Conservation (phyloP, 2,113 vertebrate genomes). For the Struthio camelus region DNA sequence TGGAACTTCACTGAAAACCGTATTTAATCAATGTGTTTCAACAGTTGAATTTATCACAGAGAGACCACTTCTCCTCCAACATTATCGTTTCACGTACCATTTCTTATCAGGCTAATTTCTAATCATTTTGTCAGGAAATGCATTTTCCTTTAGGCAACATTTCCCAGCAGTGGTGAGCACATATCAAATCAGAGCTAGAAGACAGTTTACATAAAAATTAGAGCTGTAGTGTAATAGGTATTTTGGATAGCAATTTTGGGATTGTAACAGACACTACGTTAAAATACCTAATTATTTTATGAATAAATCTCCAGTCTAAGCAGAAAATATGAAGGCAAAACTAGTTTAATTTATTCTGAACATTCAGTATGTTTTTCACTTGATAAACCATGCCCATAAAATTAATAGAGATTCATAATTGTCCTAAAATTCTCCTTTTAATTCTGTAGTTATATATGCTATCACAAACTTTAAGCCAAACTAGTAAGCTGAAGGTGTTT, state of each 20-base stretch:
- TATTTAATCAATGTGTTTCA: slow-evolving; percentile 51
- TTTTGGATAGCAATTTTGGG: background rate
- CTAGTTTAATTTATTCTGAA: background rate
- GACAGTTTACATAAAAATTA: slow-evolving; percentile 43
- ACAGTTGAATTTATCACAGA: slow-evolving; percentile 32
- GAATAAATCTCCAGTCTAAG: background rate
- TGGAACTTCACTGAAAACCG: slow-evolving; percentile 27
- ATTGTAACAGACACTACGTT: background rate
- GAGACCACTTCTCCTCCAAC: background rate
- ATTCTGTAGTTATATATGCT: background rate
- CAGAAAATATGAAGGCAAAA: background rate
- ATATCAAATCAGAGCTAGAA: slow-evolving; percentile 49
- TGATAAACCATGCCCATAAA: background rate
- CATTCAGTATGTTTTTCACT: background rate
- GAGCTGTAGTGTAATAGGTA: background rate
- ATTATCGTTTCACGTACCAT: background rate
- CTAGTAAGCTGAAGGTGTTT: background rate
- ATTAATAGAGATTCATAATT: background rate
- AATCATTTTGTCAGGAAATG: slow-evolving; percentile 26
- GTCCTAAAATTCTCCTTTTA: background rate
- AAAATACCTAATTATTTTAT: slow-evolving; percentile 7
- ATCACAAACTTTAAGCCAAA: background rate
- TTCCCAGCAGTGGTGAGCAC: slow-evolving; percentile 33
- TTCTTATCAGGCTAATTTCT: slow-evolving; percentile 60
- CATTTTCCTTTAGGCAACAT: slow-evolving; percentile 29